Percentiles rank a stretch among this genome's conserved stretches.
Evolutionary conservation across 2,888 invertebrate species (phyloP).

Genomic region (Apodemia mormo): DNA sequence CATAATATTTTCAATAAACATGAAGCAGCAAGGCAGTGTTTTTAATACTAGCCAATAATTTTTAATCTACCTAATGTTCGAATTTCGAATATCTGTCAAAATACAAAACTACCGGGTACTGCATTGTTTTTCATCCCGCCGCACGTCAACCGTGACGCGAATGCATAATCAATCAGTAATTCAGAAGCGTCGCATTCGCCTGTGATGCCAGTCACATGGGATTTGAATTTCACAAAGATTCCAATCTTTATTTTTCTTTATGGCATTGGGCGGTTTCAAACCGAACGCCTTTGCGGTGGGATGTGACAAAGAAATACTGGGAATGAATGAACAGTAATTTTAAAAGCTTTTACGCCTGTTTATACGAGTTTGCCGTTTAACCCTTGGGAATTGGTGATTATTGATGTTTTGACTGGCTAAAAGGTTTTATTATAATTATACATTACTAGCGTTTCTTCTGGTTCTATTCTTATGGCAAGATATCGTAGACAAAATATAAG

Average conservation of each 20-base stretch:
- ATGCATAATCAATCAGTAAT: constrained; percentile 80
- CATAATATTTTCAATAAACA: too few species aligned
- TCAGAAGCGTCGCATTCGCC: constrained; percentile 57
- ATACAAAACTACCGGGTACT: constrained; percentile 37
- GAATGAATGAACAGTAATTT: constrained; percentile 77
- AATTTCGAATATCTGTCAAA: constrained; percentile 31
- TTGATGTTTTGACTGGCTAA: constrained; percentile 75
- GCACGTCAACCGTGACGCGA: constrained; percentile 66
- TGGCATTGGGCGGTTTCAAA: constrained; percentile 51
- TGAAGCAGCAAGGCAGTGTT: not conserved
- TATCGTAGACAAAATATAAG: not conserved
- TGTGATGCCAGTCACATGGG: constrained; percentile 69
- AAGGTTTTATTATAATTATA: constrained; percentile 37
- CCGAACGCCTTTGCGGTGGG: constrained; percentile 59
- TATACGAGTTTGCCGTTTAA: constrained; percentile 56
- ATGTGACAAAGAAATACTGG: constrained; percentile 66
- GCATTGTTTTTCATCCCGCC: constrained; percentile 58
- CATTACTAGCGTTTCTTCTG: not conserved
- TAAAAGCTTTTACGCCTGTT: constrained; percentile 75
- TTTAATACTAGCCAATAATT: constrained; percentile 24
- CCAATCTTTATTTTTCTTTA: constrained; percentile 62
- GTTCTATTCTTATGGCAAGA: not conserved
- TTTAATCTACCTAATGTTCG: constrained; percentile 19
- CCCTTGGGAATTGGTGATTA: constrained; percentile 65
- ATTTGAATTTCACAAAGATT: constrained; percentile 71